Evolutionary conservation across 1,140 invertebrate species (phyloP).

Genomic region (Procambarus virginalis): DNA sequence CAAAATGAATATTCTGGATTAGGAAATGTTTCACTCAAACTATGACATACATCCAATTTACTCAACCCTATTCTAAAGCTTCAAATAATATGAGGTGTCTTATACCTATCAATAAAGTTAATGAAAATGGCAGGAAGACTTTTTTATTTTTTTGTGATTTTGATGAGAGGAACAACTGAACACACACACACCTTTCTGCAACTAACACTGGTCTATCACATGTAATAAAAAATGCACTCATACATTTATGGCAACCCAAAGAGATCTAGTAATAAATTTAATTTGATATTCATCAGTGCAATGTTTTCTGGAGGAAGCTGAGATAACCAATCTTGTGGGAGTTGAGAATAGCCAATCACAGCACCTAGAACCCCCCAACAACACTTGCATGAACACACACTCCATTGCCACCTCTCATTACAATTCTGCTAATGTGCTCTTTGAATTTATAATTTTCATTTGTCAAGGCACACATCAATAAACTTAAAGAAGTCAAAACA

Average conservation of each 20-base stretch:
- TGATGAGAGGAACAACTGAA: no score
- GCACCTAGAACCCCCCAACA: slow-evolving; percentile 60
- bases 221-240: no score
- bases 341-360: slow-evolving; percentile 53
- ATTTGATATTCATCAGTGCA: slow-evolving; percentile 46
- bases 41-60: no score
- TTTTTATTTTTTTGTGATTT: no score
- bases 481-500: slow-evolving; percentile 43
- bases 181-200: no score
- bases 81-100: no score
- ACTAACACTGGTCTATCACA: no score
- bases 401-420: slow-evolving; percentile 63
- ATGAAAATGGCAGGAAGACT: no score
- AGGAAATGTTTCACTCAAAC: no score
- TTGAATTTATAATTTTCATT: slow-evolving; percentile 32
- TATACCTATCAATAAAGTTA: no score
- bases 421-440: slow-evolving; percentile 25
- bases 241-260: slow-evolving; percentile 67
- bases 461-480: slow-evolving; percentile 21
- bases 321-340: slow-evolving; percentile 64
- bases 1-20: no score
- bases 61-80: no score
- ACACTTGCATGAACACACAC: slow-evolving; percentile 62
- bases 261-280: slow-evolving; percentile 64
- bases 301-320: slow-evolving; percentile 63